Conservation (phyloP, 2,888 invertebrate species). For the Fabriciana adippe region DNA sequence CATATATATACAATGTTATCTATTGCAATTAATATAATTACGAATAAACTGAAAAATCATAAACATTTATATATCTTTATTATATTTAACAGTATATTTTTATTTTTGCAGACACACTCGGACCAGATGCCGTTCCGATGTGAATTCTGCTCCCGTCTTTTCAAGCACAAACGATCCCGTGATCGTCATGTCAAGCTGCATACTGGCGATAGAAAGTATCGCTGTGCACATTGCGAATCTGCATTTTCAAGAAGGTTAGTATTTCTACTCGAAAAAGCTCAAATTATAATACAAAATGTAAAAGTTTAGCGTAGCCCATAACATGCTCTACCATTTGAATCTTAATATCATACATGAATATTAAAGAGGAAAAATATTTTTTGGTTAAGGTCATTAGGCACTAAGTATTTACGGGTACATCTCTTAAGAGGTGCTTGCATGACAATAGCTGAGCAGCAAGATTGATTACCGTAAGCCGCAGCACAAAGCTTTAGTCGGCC, state of each 20-base stretch:
- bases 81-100: conserved; percentile 45
- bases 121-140: conserved; percentile 97
- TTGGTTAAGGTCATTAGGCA: conserved; percentile 39
- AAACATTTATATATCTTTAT: neutral
- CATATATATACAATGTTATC: too few species aligned
- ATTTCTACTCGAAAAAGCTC: neutral
- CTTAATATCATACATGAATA: conserved; percentile 15
- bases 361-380: conserved; percentile 18
- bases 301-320: neutral
- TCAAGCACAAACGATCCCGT: conserved; percentile 96
- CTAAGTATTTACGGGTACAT: conserved; percentile 45
- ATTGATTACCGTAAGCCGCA: conserved; percentile 70
- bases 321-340: neutral
- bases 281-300: neutral
- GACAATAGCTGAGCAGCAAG: conserved; percentile 66
- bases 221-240: conserved; percentile 94
- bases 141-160: conserved; percentile 94
- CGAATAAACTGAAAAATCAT: too few species aligned
- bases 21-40: too few species aligned
- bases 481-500: conserved; percentile 57
- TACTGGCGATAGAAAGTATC: conserved; percentile 94
- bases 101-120: conserved; percentile 91
- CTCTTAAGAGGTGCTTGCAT: conserved; percentile 61
- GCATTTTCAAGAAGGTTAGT: conserved; percentile 95
- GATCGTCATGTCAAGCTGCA: conserved; percentile 97